Evolutionary conservation across 2,797 vertebrate species (phyloP).

Genomic region (Chrysocyon brachyurus): DNA sequence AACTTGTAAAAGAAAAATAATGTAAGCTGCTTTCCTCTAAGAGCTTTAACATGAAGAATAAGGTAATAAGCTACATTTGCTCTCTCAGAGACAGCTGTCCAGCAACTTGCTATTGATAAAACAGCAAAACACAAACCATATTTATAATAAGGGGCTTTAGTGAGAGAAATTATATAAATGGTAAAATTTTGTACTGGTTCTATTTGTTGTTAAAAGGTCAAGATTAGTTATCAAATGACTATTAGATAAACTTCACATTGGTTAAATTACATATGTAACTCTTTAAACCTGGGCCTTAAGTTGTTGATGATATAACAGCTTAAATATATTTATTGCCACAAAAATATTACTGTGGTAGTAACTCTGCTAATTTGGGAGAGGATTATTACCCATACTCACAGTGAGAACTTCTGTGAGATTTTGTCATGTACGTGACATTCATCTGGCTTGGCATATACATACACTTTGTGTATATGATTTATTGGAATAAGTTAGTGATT

Average conservation of each 20-base stretch:
- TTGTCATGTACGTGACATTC: not conserved
- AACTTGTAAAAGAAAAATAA: not conserved
- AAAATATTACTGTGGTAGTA: not conserved
- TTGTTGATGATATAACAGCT: not conserved
- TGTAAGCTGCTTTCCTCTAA: not conserved
- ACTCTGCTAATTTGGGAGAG: not conserved
- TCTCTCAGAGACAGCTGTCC: not conserved
- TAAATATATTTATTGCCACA: not conserved
- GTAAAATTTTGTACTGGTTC: not conserved
- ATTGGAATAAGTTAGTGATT: not conserved
- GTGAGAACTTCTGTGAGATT: not conserved
- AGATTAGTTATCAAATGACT: not conserved
- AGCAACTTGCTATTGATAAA: not conserved
- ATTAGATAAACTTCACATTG: not conserved
- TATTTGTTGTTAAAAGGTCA: slow-evolving; percentile 8
- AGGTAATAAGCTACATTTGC: not conserved
- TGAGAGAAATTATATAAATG: not conserved
- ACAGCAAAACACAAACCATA: not conserved
- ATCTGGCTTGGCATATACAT: not conserved
- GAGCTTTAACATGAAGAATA: not conserved
- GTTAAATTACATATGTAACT: not conserved
- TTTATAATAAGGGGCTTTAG: not conserved
- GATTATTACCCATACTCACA: not conserved
- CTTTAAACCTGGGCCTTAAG: not conserved
- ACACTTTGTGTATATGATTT: not conserved